These are phyloP conservation scores for Ardeotis arabs DNA, from an alignment of 2,113 vertebrate genomes.

Conservation along the genomic window DNA sequence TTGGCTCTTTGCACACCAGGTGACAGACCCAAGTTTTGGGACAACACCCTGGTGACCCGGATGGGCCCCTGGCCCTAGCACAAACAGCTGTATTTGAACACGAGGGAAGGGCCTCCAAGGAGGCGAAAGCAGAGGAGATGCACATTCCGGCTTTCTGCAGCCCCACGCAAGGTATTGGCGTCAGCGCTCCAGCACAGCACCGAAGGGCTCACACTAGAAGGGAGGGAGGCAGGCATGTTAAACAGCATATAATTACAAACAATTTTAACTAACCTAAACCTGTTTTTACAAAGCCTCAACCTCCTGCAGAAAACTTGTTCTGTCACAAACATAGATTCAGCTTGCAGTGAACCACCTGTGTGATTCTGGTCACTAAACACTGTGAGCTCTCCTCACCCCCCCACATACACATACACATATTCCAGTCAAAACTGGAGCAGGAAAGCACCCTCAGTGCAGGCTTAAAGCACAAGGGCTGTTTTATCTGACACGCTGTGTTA, in stretches of 20 bases:
- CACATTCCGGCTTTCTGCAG: not conserved
- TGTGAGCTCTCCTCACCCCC: not conserved
- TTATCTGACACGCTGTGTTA: not conserved
- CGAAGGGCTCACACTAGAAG: not conserved
- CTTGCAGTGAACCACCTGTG: not conserved
- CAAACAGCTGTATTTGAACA: not conserved
- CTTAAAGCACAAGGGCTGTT: not conserved
- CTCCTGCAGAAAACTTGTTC: not conserved
- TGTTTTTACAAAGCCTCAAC: not conserved
- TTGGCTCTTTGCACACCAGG: too few relatives aligned
- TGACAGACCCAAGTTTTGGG: too few relatives aligned
- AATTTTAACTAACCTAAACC: not conserved
- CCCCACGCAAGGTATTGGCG: fast-evolving
- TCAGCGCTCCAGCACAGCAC: not conserved
- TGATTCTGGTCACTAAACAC: not conserved
- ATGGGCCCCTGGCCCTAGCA: not conserved
- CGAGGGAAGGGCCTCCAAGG: not conserved
- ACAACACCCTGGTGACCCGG: too few relatives aligned
- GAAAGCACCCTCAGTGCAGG: not conserved
- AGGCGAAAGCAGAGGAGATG: not conserved
- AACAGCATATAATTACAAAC: not conserved
- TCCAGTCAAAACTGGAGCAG: not conserved
- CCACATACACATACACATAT: too few relatives aligned
- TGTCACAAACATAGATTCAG: not conserved
- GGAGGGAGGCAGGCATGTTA: not conserved